Percentiles rank a stretch among this genome's conserved stretches.
Evolutionary conservation across 1,140 invertebrate species (phyloP).

Genomic region (Listronotus oregonensis): DNA sequence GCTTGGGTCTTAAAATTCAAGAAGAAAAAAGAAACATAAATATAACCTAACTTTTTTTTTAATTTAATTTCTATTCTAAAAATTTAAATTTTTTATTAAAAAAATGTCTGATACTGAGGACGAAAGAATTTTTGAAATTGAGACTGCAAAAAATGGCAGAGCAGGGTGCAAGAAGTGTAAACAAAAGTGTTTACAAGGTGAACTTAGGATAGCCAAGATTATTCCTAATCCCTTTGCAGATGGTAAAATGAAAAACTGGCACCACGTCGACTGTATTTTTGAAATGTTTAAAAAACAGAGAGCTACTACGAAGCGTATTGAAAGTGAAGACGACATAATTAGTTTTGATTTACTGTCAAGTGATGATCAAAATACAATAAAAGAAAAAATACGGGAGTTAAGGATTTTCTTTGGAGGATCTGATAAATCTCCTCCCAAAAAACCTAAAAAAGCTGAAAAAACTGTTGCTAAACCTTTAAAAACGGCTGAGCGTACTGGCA

Average conservation of each 20-base stretch:
- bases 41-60: too few relatives aligned
- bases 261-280: conserved; percentile 81
- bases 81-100: too few relatives aligned
- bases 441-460: conserved; percentile 45
- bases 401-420: conserved; percentile 50
- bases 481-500: neutral
- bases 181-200: conserved; percentile 73
- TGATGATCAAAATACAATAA: conserved; percentile 71
- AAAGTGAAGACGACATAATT: conserved; percentile 77
- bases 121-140: conserved; percentile 69
- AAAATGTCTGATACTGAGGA: conserved; percentile 44
- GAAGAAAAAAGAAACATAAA: too few relatives aligned
- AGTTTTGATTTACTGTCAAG: conserved; percentile 72
- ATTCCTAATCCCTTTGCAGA: conserved; percentile 78
- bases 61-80: too few relatives aligned
- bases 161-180: conserved; percentile 90
- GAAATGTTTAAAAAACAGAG: conserved; percentile 78
- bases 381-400: conserved; percentile 65
- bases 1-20: too few relatives aligned
- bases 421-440: conserved; percentile 56
- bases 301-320: conserved; percentile 80
- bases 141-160: conserved; percentile 77
- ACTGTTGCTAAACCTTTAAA: neutral
- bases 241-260: conserved; percentile 87
- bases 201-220: conserved; percentile 75